phyloP scores from a whole-genome alignment of 2,797 vertebrate genomes.

The Pseudomugil tenellus region DNA sequence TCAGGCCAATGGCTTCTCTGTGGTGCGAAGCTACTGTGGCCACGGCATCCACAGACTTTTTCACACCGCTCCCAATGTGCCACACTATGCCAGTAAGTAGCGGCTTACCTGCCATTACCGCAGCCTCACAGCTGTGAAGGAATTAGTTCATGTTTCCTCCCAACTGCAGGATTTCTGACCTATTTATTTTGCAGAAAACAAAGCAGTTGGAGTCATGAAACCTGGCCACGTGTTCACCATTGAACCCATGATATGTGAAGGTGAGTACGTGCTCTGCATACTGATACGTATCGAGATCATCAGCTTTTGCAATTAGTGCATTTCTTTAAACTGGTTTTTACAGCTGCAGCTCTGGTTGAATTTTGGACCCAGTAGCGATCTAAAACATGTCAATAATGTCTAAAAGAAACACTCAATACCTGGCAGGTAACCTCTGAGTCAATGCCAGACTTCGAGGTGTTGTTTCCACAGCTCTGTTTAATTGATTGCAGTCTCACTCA shows the following conservation, averaged over 20 bases:
- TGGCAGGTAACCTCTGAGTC: conserved; percentile 2
- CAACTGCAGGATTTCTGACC: background rate
- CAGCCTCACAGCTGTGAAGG: background rate
- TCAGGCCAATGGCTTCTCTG: conserved; percentile 95
- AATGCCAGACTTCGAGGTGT: background rate
- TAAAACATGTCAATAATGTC: background rate
- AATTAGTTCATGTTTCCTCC: background rate
- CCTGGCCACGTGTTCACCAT: conserved; percentile 98
- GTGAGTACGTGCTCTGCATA: conserved; percentile 76
- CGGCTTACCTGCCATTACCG: background rate
- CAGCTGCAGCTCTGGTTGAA: too few species aligned
- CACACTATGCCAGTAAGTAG: conserved; percentile 94
- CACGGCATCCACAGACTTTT: conserved; percentile 98
- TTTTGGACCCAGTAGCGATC: background rate
- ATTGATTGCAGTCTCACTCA: conserved; percentile 24
- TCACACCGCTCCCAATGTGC: conserved; percentile 96
- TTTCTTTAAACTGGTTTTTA: too few species aligned
- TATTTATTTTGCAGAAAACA: conserved; percentile 88
- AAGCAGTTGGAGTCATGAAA: conserved; percentile 99
- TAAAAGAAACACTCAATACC: background rate
- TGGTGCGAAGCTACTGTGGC: conserved; percentile 96
- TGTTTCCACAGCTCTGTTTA: conserved; percentile 21
- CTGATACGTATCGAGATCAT: too few species aligned
- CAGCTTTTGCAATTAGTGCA: background rate
- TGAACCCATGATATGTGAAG: conserved; percentile 99